phyloP scores from a whole-genome alignment of 2,888 invertebrate genomes.

The Melitaea athalia region DNA sequence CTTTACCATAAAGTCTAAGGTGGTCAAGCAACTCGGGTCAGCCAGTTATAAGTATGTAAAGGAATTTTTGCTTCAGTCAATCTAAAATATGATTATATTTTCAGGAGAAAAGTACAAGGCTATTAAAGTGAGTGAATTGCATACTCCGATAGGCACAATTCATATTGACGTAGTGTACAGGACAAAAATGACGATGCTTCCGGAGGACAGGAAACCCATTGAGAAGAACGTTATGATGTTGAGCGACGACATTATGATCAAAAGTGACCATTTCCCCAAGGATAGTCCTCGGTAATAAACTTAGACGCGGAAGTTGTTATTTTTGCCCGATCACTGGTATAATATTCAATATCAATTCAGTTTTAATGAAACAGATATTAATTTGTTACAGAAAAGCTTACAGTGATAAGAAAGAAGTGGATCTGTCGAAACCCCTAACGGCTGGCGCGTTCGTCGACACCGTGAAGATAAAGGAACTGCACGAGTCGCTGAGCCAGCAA shows the following conservation, averaged over 20 bases:
- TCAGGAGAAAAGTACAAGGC: slow-evolving; percentile 91
- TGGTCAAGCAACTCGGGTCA: too few relatives aligned
- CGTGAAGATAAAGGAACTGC: slow-evolving; percentile 81
- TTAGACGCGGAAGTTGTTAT: background rate
- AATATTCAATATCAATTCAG: too few relatives aligned
- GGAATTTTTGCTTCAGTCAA: too few relatives aligned
- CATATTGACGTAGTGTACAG: slow-evolving; percentile 92
- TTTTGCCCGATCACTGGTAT: background rate
- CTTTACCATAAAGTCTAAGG: too few relatives aligned
- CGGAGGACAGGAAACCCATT: slow-evolving; percentile 86
- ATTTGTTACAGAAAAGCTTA: slow-evolving; percentile 30
- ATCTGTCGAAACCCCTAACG: slow-evolving; percentile 87
- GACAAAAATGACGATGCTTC: slow-evolving; percentile 95
- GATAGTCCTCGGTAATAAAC: slow-evolving; percentile 77
- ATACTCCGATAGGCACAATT: slow-evolving; percentile 93
- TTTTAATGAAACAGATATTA: background rate
- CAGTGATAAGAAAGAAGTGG: slow-evolving; percentile 84
- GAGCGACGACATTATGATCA: slow-evolving; percentile 87
- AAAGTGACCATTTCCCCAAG: slow-evolving; percentile 93
- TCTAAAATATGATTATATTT: background rate
- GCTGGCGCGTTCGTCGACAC: slow-evolving; percentile 90
- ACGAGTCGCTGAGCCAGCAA: slow-evolving; percentile 62
- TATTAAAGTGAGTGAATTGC: slow-evolving; percentile 91
- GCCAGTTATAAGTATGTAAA: too few relatives aligned
- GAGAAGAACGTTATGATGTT: slow-evolving; percentile 46